phyloP scores from a whole-genome alignment of 2,888 invertebrate genomes.

The Leptopilina syphax region DNA sequence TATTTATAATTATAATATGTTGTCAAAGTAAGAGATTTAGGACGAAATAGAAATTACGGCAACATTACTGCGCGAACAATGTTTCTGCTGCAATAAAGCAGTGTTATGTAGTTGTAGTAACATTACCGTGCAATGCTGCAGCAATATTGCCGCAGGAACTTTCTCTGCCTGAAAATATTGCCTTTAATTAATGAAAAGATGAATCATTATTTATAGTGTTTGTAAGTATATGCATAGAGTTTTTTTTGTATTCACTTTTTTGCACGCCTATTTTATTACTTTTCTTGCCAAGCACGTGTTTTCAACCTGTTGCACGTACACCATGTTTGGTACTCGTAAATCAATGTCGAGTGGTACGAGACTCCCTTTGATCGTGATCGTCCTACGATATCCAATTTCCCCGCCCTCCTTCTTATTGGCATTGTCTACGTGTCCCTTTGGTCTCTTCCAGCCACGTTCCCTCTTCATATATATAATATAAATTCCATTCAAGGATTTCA shows the following conservation, averaged over 20 bases:
- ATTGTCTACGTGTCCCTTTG: slow-evolving; percentile 22
- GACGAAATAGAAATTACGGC: too few relatives aligned
- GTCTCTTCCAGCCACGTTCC: slow-evolving; percentile 28
- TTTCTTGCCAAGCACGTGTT: slow-evolving; percentile 31
- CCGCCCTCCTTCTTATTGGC: slow-evolving; percentile 30
- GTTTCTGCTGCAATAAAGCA: too few relatives aligned
- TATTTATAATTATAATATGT: too few relatives aligned
- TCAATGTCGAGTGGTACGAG: slow-evolving; percentile 3
- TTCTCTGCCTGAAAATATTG: too few relatives aligned
- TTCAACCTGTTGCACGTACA: slow-evolving; percentile 35
- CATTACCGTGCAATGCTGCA: too few relatives aligned
- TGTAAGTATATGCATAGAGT: too few relatives aligned
- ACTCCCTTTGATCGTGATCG: slow-evolving; percentile 33
- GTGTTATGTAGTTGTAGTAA: too few relatives aligned
- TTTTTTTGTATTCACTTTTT: background rate
- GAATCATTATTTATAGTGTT: too few relatives aligned
- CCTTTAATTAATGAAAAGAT: too few relatives aligned
- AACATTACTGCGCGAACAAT: too few relatives aligned
- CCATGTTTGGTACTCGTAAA: slow-evolving; percentile 35
- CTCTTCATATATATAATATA: background rate
- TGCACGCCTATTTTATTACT: slow-evolving; percentile 3
- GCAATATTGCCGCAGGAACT: too few relatives aligned
- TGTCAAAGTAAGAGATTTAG: too few relatives aligned
- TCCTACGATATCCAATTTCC: slow-evolving; percentile 37
- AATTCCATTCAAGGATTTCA: slow-evolving; percentile 13